Evolutionary conservation across 2,113 vertebrate genomes (phyloP), one percentile per base, ranked within the genome.

Genomic region (Phalacrocorax pelagicus): DNA sequence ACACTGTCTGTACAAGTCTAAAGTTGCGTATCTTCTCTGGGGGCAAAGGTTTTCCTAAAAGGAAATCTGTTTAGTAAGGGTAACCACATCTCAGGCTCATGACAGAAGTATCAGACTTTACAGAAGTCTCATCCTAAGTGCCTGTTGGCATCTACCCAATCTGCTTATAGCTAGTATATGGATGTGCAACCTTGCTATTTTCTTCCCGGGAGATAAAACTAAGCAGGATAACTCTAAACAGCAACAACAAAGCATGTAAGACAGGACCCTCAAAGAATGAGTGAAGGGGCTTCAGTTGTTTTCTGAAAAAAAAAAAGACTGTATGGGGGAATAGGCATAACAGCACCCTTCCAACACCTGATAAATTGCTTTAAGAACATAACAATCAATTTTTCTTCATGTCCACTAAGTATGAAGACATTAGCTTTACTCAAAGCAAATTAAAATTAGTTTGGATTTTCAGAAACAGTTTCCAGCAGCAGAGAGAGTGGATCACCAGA

Each of bases 11-110:
- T 22, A 23, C 5, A 78, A 77, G n/a, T 40, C 27, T 73, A 49
- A 54, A 0, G 1, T 6, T 36, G 22, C 0, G 0, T 52, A 36
- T 42, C 18, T 62, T 87, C 58, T 54, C 46, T 29, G 10, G 16
- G 7, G 2, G 13, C 44, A 58, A 2, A 14, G 8, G 5, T 63
- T 8, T 59, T 49, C 22, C 70, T 81, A 40, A 78, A 51, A 62
- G 12, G 4, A 81, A 62, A 72, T 55, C 6, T 61, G 26, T n/a
- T 70, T 46, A 17, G 9, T 54, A 65, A 79, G 13, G 58, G 23
- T 9, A 44, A 57, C 29, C 18, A n/a, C 18, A 55, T 19, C 17
- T 59, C 49, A 54, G 17, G 23, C 38, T 92, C 3, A 0, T 27
- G 23, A 89, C n/a, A 70, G 38, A 38, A 38, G 11, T 38, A 73